A percentile compares a stretch with the other conserved stretches of the same genome.
Conservation (phyloP, 1,140 invertebrate genomes). For the Parasteatoda tepidariorum region DNA sequence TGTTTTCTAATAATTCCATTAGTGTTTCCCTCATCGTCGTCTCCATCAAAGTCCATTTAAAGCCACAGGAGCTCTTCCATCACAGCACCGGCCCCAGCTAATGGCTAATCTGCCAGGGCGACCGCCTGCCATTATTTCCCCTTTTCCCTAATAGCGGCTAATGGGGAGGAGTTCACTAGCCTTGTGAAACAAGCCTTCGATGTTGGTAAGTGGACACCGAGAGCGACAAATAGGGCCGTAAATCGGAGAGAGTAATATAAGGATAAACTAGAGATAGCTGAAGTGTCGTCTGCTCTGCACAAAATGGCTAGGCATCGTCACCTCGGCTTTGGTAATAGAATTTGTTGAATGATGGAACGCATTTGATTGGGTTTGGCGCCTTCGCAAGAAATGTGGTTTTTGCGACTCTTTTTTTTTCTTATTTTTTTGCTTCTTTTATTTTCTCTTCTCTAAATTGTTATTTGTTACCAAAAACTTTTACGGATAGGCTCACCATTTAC, state of each 20-base stretch:
- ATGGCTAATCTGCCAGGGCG: conserved; percentile 56
- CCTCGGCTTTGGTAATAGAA: conserved; percentile 29
- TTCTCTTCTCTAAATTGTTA: conserved; percentile 43
- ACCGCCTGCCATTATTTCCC: conserved; percentile 45
- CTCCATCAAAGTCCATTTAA: conserved; percentile 55
- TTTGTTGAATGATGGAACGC: conserved; percentile 49
- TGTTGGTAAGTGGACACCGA: conserved; percentile 58
- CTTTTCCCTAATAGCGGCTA: conserved; percentile 40
- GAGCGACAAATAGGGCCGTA: conserved; percentile 58
- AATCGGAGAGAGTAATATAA: conserved; percentile 51
- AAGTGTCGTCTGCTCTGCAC: not conserved
- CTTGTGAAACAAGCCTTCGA: conserved; percentile 55
- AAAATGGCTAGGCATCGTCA: not conserved
- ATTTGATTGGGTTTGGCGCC: conserved; percentile 55
- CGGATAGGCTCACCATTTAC: conserved; percentile 46
- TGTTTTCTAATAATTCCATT: conserved; percentile 61
- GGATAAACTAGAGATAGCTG: conserved; percentile 50
- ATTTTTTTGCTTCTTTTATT: not conserved
- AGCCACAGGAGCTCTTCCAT: conserved; percentile 41
- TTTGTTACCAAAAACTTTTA: conserved; percentile 59
- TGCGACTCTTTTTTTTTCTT: not conserved
- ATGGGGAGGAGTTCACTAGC: conserved; percentile 34
- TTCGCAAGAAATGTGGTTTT: conserved; percentile 33
- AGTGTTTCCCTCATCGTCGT: conserved; percentile 30
- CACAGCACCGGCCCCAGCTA: conserved; percentile 33